Percentiles rank a stretch among this genome's conserved stretches.
These are phyloP conservation scores for Maniola jurtina DNA, from an alignment of 1,140 invertebrate genomes.

Conservation along the genomic window DNA sequence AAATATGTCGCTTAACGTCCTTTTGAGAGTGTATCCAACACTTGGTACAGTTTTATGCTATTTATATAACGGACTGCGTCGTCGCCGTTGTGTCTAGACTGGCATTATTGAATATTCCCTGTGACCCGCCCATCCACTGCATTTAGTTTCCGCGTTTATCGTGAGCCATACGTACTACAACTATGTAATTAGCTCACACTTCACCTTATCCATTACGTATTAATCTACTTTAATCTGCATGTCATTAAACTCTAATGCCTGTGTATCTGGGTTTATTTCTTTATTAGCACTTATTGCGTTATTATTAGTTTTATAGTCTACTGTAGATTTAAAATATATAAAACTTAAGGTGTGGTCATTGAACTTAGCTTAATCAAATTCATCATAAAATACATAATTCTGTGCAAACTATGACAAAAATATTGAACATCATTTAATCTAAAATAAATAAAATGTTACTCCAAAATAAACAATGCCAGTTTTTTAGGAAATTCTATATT, in stretches of 20 bases:
- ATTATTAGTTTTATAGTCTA: too few relatives aligned
- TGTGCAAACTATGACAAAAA: too few relatives aligned
- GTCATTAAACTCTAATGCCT: not conserved
- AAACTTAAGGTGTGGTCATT: too few relatives aligned
- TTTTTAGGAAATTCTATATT: not conserved
- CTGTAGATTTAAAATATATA: too few relatives aligned
- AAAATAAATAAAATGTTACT: too few relatives aligned
- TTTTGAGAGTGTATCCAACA: slow-evolving; percentile 26
- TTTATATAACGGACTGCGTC: slow-evolving; percentile 29
- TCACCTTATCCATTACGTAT: slow-evolving; percentile 6
- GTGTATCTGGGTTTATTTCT: not conserved
- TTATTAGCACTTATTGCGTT: too few relatives aligned
- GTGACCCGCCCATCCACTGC: slow-evolving; percentile 41
- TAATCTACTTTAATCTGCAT: slow-evolving; percentile 5
- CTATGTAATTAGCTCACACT: slow-evolving; percentile 28
- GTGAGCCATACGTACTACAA: slow-evolving; percentile 19
- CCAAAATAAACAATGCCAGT: not conserved
- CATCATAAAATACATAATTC: too few relatives aligned
- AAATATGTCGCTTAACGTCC: slow-evolving; percentile 15
- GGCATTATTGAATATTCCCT: slow-evolving; percentile 53
- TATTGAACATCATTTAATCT: too few relatives aligned
- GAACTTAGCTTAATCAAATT: too few relatives aligned
- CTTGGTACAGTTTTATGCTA: slow-evolving; percentile 34
- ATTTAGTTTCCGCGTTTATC: slow-evolving; percentile 41
- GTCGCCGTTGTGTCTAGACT: slow-evolving; percentile 65